These are phyloP conservation scores for Cancer borealis DNA, from an alignment of 2,888 invertebrate species.

Conservation along the genomic window DNA sequence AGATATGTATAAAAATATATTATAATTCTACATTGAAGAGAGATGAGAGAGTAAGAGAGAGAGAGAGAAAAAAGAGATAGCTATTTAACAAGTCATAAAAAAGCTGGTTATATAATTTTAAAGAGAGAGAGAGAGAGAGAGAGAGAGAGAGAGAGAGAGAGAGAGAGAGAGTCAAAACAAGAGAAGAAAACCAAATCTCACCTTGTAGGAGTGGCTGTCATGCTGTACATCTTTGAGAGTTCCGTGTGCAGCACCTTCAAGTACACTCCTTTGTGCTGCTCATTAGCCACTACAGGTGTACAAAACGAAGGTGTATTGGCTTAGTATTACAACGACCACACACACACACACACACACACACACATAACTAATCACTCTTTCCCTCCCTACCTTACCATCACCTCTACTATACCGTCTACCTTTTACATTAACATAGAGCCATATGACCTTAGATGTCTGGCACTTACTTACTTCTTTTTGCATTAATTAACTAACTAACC, in stretches of 20 bases:
- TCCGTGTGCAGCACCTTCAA: conserved; percentile 79
- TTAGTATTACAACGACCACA: no score
- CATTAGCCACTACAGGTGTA: conserved; percentile 80
- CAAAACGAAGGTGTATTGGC: no score
- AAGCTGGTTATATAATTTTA: neutral
- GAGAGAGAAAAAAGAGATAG: neutral
- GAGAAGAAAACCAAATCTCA: neutral
- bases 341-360: no score
- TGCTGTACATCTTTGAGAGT: conserved; percentile 80
- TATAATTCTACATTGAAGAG: neutral
- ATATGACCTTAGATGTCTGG: no score
- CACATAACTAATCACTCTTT: no score
- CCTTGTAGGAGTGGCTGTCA: conserved; percentile 27
- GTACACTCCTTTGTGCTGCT: conserved; percentile 67
- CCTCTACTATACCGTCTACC: no score
- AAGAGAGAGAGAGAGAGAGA: neutral
- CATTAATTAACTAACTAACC: no score
- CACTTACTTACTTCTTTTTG: no score
- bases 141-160: neutral
- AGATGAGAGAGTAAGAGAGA: neutral
- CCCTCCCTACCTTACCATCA: no score
- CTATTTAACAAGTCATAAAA: neutral
- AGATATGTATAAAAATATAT: no score
- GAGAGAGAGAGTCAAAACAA: neutral
- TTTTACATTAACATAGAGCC: no score